A percentile compares a stretch with the other conserved stretches of the same genome.
phyloP scores from a whole-genome alignment of 1,140 invertebrate genomes.

The Bombus polaris region DNA sequence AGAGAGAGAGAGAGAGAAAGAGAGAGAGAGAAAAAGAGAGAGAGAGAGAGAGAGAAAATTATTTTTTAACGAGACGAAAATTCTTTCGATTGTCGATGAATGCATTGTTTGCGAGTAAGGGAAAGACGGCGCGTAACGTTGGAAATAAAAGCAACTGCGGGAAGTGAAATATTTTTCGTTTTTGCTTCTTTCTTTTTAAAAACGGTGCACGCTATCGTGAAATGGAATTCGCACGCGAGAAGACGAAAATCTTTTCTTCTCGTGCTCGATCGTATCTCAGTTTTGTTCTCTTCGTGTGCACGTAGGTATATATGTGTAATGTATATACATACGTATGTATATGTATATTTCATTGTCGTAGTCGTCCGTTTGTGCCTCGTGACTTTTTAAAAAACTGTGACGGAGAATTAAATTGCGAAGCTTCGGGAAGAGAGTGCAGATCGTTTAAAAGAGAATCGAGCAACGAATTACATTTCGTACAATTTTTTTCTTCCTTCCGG shows the following conservation, averaged over 20 bases:
- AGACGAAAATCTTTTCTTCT: conserved; percentile 60
- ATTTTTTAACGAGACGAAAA: conserved; percentile 21
- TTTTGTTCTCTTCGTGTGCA: conserved; percentile 18
- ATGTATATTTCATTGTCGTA: too few species aligned
- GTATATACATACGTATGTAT: background rate
- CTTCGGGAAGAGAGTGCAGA: background rate
- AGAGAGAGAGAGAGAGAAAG: background rate
- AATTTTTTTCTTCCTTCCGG: background rate
- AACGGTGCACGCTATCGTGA: conserved; percentile 24
- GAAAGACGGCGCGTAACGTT: background rate
- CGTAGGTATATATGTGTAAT: background rate
- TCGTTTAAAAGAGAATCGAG: background rate
- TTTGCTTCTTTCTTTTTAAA: background rate
- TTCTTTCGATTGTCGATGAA: background rate
- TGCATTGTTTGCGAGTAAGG: conserved; percentile 1
- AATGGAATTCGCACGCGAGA: conserved; percentile 32
- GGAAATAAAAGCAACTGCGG: background rate
- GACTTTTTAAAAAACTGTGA: background rate
- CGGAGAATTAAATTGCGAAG: background rate
- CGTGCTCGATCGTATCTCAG: conserved; percentile 45
- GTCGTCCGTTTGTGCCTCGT: too few species aligned
- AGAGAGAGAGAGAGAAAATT: background rate
- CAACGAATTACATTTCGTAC: background rate
- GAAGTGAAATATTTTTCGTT: background rate
- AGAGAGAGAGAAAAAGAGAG: too few species aligned